Base-by-base conservation (phyloP, 2,888 invertebrate species). In the Temnothorax rugatulus region DNA sequence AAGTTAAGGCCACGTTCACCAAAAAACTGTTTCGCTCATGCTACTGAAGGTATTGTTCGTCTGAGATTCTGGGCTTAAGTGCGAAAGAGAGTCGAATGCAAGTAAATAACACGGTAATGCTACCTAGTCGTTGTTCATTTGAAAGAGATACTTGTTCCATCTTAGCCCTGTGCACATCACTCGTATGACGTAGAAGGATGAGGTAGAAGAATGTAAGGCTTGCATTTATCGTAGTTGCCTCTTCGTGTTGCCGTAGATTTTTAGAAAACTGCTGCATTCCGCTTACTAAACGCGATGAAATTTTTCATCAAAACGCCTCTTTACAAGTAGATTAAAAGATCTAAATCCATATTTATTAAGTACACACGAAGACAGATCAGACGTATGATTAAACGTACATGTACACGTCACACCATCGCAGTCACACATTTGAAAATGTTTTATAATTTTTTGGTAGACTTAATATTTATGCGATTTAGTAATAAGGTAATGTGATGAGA, bases 1-100 rank as follows among this genome's bases (percentile, higher is more conserved):
- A 95, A 93, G 90, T 91, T 93, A 91, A 90, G 92, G 88, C 92
- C 94, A 90, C 93, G 93, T 82, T 93, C 93, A 87, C 93, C 94
- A 88, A 94, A 94, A 93, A 93, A 89, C 86, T 91, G 88, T 91
- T 91, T 91, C 87, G 87, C 91, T 89, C 94, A 93, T 86, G 88
- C 87, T 81, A 81, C 92, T 85, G 94, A 95, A 95, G 94, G 95
- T 95, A 95, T 89, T 90, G 87, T 91, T 87, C 83, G 88, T 89
- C 83, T 89, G 91, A 90, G 79, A 87, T 90, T 88, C 63, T 86
- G 87, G 79, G 87, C 91, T 87, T 90, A 85, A 83, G 84, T 47
- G 47, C 84, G 69, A 69, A 85, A 82, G 83, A 68, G 18, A 73
- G 47, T 86, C 82, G 59, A 87, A 64, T 74, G 69, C 86, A 79